These are phyloP conservation scores for Tricholaema leucomelas DNA, from an alignment of 2,113 vertebrate genomes.

Conservation along the genomic window DNA sequence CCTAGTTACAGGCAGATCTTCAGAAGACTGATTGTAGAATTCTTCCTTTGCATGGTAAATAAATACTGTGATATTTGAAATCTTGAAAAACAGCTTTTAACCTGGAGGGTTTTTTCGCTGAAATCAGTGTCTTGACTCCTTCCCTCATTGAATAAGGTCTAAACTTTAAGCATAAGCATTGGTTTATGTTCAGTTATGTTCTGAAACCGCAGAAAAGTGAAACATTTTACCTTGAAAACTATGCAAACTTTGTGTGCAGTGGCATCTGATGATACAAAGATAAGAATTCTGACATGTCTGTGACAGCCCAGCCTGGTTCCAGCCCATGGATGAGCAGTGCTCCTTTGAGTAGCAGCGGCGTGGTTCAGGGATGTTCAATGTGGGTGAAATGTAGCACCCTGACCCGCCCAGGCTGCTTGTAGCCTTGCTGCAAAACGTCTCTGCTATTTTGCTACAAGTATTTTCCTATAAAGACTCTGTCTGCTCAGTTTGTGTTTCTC, in stretches of 20 bases:
- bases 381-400: conserved; percentile 26
- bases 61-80: conserved; percentile 35
- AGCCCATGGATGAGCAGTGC: neutral
- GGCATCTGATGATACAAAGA: conserved; percentile 24
- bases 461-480: conserved; percentile 44
- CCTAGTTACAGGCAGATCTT: conserved; percentile 42
- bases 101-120: neutral
- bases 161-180: neutral
- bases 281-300: neutral
- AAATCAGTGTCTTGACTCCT: neutral
- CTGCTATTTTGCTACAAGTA: conserved; percentile 23
- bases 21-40: conserved; percentile 35
- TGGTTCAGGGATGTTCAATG: neutral
- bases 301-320: conserved; percentile 15
- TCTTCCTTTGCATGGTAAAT: conserved; percentile 46
- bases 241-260: conserved; percentile 42
- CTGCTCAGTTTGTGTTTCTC: conserved; percentile 21
- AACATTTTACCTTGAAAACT: conserved; percentile 53
- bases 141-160: neutral
- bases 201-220: conserved; percentile 13
- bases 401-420: conserved; percentile 11
- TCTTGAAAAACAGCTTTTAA: conserved; percentile 13
- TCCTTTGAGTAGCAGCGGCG: neutral
- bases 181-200: neutral
- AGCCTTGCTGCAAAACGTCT: conserved; percentile 16